Evolutionary conservation across 2,113 vertebrate species (phyloP).

Genomic region (Myocastor coypus): DNA sequence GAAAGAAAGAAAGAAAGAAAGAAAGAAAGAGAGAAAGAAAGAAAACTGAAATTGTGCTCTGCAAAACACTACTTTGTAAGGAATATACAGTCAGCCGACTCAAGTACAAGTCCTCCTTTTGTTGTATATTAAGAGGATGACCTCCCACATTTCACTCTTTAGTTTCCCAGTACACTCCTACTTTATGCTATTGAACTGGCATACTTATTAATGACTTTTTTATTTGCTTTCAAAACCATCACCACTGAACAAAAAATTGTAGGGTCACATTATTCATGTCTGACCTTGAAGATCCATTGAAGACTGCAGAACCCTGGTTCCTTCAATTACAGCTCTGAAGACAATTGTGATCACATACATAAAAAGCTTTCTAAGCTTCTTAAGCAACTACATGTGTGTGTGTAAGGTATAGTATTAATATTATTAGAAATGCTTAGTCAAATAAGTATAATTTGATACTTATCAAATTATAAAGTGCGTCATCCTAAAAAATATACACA

Average conservation of each 20-base stretch:
- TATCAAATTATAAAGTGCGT: not conserved
- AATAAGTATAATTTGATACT: not conserved
- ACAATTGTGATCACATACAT: not conserved
- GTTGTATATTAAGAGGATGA: not conserved
- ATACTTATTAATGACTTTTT: not conserved
- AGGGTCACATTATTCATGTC: not conserved
- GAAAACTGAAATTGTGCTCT: not conserved
- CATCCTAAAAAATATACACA: not conserved
- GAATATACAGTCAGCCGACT: not conserved
- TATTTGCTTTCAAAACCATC: slow-evolving; percentile 15
- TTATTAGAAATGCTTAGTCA: not conserved
- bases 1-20: not conserved
- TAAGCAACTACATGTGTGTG: not conserved
- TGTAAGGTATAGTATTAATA: not conserved
- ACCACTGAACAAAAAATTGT: slow-evolving; percentile 13
- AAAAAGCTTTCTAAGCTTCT: not conserved
- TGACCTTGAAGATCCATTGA: slow-evolving; percentile 19
- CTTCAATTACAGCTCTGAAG: slow-evolving; percentile 1
- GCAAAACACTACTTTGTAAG: not conserved
- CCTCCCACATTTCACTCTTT: not conserved
- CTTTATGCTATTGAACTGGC: not conserved
- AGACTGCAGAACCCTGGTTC: slow-evolving; percentile 25
- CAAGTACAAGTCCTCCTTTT: not conserved
- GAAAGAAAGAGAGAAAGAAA: not conserved
- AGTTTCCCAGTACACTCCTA: not conserved